phyloP scores from a whole-genome alignment of 2,888 invertebrate species.

The Andrena chrysosceles region DNA sequence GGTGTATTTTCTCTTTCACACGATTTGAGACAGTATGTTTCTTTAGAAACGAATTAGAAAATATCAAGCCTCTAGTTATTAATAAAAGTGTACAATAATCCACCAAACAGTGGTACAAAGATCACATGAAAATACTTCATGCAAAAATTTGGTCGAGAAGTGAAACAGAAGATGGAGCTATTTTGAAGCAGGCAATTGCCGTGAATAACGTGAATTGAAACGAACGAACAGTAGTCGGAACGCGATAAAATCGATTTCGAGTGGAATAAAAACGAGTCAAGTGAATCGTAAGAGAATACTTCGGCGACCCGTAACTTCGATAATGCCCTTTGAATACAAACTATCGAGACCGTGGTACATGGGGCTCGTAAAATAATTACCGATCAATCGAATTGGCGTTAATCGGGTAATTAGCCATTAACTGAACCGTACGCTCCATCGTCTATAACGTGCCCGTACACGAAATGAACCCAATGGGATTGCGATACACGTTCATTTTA shows the following conservation, averaged over 20 bases:
- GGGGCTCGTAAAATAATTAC: conserved; percentile 78
- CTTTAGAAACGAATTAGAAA: too few species aligned
- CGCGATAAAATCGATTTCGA: conserved; percentile 28
- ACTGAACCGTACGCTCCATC: conserved; percentile 64
- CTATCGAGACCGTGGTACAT: conserved; percentile 38
- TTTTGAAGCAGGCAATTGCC: neutral
- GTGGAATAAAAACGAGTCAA: conserved; percentile 24
- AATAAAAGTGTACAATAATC: too few species aligned
- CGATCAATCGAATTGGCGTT: conserved; percentile 72
- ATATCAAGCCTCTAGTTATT: too few species aligned
- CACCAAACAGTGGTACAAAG: too few species aligned
- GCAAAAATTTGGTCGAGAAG: too few species aligned
- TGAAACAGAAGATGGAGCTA: too few species aligned
- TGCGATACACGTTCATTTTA: conserved; percentile 46
- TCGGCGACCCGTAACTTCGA: conserved; percentile 33
- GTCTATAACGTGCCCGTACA: conserved; percentile 38
- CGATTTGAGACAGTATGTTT: too few species aligned
- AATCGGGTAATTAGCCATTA: conserved; percentile 79
- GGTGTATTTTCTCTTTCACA: too few species aligned
- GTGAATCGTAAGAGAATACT: conserved; percentile 50
- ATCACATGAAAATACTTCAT: too few species aligned
- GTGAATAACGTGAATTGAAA: neutral
- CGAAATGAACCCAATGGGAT: conserved; percentile 39
- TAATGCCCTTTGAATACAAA: conserved; percentile 50
- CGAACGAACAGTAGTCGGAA: neutral